Evolutionary conservation across 2,797 vertebrate genomes (phyloP).

Genomic region (Acanthurus lineatus): DNA sequence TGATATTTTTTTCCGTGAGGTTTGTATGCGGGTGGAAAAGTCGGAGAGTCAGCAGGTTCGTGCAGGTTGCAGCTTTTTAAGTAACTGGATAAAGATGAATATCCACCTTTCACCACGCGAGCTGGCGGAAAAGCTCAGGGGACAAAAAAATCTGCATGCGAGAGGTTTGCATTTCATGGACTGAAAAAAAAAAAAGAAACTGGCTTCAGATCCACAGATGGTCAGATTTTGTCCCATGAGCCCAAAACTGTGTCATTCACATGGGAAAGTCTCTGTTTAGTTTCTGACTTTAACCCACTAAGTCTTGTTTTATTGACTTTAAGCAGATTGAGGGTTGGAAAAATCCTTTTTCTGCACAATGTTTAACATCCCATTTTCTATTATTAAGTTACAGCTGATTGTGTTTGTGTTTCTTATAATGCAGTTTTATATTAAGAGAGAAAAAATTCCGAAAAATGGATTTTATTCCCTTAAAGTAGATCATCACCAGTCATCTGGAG

Average conservation of each 20-base stretch:
- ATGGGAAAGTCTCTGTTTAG: background rate
- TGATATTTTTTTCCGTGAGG: slow-evolving; percentile 33
- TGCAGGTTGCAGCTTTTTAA: slow-evolving; percentile 50
- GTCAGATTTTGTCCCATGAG: slow-evolving; percentile 4
- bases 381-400: background rate
- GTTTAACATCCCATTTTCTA: background rate
- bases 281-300: background rate
- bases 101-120: slow-evolving; percentile 35
- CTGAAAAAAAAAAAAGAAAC: slow-evolving; percentile 15
- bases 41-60: slow-evolving; percentile 28
- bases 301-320: background rate
- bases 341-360: background rate
- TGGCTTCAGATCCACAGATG: slow-evolving; percentile 18
- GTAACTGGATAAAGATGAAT: slow-evolving; percentile 36
- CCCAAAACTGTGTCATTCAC: background rate
- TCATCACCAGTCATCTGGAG: slow-evolving; percentile 45
- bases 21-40: slow-evolving; percentile 1
- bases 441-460: slow-evolving; percentile 24
- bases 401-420: background rate
- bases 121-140: slow-evolving; percentile 46
- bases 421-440: background rate
- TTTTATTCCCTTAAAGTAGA: slow-evolving; percentile 46
- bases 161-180: slow-evolving; percentile 22
- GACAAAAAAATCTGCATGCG: slow-evolving; percentile 43
- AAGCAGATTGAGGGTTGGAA: background rate